A percentile compares a stretch with the other conserved stretches of the same genome.
Conservation (phyloP, 1,140 invertebrate genomes). For the Atta cephalotes region DNA sequence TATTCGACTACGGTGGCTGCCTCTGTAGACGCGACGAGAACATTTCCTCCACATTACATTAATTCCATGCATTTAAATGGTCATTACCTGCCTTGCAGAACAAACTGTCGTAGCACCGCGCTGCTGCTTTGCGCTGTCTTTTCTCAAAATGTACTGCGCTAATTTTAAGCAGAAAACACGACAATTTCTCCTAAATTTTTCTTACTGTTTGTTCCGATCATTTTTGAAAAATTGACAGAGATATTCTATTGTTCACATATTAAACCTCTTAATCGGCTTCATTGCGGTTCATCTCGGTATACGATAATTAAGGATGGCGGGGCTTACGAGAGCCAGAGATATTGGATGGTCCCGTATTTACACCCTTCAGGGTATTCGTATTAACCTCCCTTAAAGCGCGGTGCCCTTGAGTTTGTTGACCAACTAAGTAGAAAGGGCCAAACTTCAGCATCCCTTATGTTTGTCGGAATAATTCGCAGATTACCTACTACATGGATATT, state of each 20-base stretch:
- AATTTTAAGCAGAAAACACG: constrained; percentile 11
- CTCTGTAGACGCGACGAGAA: constrained; percentile 40
- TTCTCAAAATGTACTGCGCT: not conserved
- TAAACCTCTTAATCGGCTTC: constrained; percentile 43
- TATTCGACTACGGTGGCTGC: constrained; percentile 60
- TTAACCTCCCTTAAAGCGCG: constrained; percentile 60
- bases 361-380: constrained; percentile 60
- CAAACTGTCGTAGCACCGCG: constrained; percentile 33
- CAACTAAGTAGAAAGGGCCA: constrained; percentile 56
- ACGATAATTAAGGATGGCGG: constrained; percentile 53
- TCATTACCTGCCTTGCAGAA: constrained; percentile 72
- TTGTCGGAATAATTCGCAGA: constrained; percentile 39
- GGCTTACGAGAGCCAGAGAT: constrained; percentile 47
- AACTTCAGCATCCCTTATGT: constrained; percentile 57
- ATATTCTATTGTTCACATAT: not conserved
- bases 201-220: not conserved
- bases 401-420: constrained; percentile 59
- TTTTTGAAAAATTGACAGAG: not conserved
- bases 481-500: constrained; percentile 44
- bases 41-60: constrained; percentile 66
- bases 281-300: constrained; percentile 37
- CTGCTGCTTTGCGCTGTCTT: not conserved
- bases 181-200: constrained; percentile 9
- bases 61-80: constrained; percentile 80
- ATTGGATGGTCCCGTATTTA: constrained; percentile 55